Evolutionary conservation across 2,797 vertebrate genomes (phyloP), one percentile per base, ranked within the genome.

Genomic region (Lagodon rhomboides): DNA sequence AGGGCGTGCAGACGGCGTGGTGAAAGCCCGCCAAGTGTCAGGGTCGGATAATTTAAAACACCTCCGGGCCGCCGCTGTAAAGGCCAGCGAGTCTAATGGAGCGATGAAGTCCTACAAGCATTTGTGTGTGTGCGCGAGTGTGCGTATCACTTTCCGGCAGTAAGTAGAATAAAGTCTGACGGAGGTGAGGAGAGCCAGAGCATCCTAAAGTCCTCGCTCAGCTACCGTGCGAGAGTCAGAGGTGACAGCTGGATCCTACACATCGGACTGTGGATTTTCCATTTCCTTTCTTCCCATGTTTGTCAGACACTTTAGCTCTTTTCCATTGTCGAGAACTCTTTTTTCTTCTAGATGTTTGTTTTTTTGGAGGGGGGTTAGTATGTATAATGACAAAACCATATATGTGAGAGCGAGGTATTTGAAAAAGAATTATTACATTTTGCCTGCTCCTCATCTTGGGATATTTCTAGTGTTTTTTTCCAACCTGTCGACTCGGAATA

Each of bases 311-410:
- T 84, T 79, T n/a, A 77, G 27, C 82, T 69, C 67, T 84, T 84
- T 85, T 82, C 73, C 82, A 75, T 80, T 85, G 79, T 92, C 70
- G 41, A 44, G 53, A 71, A 43, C 4, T 46, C 1, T 66, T 69
- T 74, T 61, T 81, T 60, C 55, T 76, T 63, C 70, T 69, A 30
- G 64, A 78, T 54, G 50, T n/a, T 83, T 89, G 50, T n/a, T 83
- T 89, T 69, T 51, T 71, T 51, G 34, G 34, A 8, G 34, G 34
- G 34, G 34, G 8, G 65, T 81, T 23, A 50, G 78, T 2, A 20
- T 66, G 67, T 41, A 49, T 94, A 91, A 95, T 92, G 89, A 84
- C 77, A 90, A 91, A 85, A 94, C 79, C 94, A 94, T 83, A 70
- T 73, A 27, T 55, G 64, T 63, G 68, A 79, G 74, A 59, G 17